Evolutionary conservation across 2,113 vertebrate species (phyloP).

Genomic region (Amphilophus citrinellus): DNA sequence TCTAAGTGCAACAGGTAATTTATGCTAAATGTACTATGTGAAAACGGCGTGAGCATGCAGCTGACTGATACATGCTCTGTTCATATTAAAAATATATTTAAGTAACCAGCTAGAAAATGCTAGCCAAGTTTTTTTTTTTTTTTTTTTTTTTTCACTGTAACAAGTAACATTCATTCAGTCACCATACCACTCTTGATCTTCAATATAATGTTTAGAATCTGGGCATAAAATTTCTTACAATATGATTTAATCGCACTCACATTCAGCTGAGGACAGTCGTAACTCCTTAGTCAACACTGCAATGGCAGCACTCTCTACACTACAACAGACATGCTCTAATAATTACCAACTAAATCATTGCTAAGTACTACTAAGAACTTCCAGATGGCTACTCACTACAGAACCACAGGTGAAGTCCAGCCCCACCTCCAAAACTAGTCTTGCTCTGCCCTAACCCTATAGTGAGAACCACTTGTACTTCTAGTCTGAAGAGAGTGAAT

Average conservation of each 20-base stretch:
- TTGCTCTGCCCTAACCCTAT: neutral
- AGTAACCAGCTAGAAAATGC: no score
- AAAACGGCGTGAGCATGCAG: neutral
- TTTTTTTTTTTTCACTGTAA: neutral
- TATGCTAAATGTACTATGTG: neutral
- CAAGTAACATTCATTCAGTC: neutral
- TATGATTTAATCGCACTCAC: neutral
- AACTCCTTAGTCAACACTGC: neutral
- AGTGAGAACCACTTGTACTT: neutral
- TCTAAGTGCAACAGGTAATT: neutral
- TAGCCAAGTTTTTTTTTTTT: neutral
- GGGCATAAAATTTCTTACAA: neutral
- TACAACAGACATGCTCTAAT: neutral
- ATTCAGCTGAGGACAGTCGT: neutral
- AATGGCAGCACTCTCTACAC: neutral
- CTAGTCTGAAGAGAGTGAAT: neutral
- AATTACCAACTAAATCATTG: neutral
- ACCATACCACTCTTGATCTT: neutral
- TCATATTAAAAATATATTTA: neutral
- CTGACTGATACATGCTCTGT: neutral
- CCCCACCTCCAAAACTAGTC: neutral
- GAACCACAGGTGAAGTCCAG: neutral
- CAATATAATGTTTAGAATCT: neutral
- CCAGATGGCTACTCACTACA: neutral
- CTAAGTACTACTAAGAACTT: conserved; percentile 3